These are phyloP conservation scores for Trichomycterus rosablanca DNA, from an alignment of 2,113 vertebrate genomes.

Conservation along the genomic window DNA sequence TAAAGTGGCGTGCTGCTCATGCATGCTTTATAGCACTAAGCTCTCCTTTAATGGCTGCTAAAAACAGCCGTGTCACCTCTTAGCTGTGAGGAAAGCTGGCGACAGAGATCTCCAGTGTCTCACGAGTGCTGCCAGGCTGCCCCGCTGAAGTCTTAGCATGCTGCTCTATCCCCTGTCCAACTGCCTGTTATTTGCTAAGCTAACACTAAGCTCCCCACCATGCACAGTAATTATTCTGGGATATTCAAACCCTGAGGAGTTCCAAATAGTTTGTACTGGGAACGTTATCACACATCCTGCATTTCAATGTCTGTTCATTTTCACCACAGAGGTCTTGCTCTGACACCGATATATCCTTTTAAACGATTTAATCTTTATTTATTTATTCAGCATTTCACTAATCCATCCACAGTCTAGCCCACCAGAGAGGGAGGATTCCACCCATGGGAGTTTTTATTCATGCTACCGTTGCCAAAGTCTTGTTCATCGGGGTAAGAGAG, in stretches of 20 bases:
- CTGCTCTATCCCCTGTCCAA: slow-evolving; percentile 11
- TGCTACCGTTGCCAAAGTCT: too few relatives aligned
- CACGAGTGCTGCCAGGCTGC: slow-evolving; percentile 31
- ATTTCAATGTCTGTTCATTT: slow-evolving; percentile 24
- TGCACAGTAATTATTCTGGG: slow-evolving; percentile 32
- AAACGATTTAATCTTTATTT: too few relatives aligned
- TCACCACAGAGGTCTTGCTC: neutral
- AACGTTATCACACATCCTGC: slow-evolving; percentile 26
- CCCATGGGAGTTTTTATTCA: too few relatives aligned
- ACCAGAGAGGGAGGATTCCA: too few relatives aligned
- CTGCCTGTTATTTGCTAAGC: slow-evolving; percentile 36
- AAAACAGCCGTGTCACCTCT: slow-evolving; percentile 52
- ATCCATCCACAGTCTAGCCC: too few relatives aligned
- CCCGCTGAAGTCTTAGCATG: slow-evolving; percentile 21
- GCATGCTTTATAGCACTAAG: slow-evolving; percentile 53
- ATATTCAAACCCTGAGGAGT: slow-evolving; percentile 15
- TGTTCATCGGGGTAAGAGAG: too few relatives aligned
- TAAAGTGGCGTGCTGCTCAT: slow-evolving; percentile 32
- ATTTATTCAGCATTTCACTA: too few relatives aligned
- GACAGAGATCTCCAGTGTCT: slow-evolving; percentile 42
- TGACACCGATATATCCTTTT: too few relatives aligned
- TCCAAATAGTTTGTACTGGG: slow-evolving; percentile 33
- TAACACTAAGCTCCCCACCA: slow-evolving; percentile 17
- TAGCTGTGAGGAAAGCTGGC: slow-evolving; percentile 36
- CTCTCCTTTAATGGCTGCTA: slow-evolving; percentile 55